These are phyloP conservation scores for Pogonognathellus flavescens DNA, from an alignment of 1,140 invertebrate genomes.

Conservation along the genomic window DNA sequence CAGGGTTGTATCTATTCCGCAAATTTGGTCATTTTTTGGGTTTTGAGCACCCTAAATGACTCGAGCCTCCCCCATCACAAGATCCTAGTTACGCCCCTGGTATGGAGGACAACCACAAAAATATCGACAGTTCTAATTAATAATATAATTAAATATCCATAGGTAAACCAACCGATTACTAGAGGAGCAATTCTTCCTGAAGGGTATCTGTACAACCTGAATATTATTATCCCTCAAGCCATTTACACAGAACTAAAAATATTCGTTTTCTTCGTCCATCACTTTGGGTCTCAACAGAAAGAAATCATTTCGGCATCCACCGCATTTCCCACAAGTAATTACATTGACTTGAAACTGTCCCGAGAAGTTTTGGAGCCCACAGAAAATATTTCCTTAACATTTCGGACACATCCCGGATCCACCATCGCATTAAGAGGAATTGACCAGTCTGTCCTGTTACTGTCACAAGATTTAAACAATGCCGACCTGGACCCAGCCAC, in stretches of 20 bases:
- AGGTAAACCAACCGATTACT: too few species aligned
- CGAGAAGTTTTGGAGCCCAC: not conserved
- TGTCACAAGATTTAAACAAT: constrained; percentile 76
- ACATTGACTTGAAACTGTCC: not conserved
- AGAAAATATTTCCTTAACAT: not conserved
- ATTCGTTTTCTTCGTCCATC: not conserved
- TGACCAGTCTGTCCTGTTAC: constrained; percentile 84
- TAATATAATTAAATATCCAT: too few species aligned
- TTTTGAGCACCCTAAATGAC: too few species aligned
- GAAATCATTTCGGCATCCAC: not conserved
- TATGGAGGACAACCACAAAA: too few species aligned
- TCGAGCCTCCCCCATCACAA: too few species aligned
- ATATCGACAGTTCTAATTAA: too few species aligned
- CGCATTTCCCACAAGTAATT: not conserved
- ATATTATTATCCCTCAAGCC: not conserved
- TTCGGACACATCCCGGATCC: not conserved
- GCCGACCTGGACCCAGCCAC: constrained; percentile 67
- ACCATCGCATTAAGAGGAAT: constrained; percentile 81
- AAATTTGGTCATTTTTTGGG: too few species aligned
- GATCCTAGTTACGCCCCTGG: too few species aligned
- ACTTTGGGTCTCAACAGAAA: not conserved
- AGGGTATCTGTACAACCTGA: too few species aligned
- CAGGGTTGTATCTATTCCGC: too few species aligned
- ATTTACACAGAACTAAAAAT: not conserved
- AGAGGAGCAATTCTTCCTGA: too few species aligned